Conservation (phyloP, 2,113 vertebrate genomes). For the Ageneiosus marmoratus region DNA sequence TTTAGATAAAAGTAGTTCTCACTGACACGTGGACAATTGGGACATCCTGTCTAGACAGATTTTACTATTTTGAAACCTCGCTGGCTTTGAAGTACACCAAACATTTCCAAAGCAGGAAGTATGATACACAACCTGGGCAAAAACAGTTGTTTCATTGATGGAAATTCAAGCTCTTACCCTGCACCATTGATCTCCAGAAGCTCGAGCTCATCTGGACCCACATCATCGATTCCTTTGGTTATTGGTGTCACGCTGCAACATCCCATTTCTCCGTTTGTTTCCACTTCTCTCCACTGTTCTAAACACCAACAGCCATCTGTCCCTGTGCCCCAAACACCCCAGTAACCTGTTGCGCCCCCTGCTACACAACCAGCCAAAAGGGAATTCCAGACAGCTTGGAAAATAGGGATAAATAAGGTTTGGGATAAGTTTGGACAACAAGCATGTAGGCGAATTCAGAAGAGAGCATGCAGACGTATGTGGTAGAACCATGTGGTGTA, state of each 20-base stretch:
- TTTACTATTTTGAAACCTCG: neutral
- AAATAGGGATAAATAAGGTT: neutral
- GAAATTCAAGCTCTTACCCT: conserved; percentile 69
- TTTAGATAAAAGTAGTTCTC: neutral
- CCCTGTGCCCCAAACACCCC: conserved; percentile 56
- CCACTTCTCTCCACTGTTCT: conserved; percentile 26
- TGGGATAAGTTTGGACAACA: neutral
- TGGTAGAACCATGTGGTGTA: conserved; percentile 26
- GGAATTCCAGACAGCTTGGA: neutral
- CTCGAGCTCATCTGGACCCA: conserved; percentile 78
- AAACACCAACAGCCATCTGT: conserved; percentile 71
- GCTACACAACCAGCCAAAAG: conserved; percentile 33
- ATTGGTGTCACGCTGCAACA: conserved; percentile 80
- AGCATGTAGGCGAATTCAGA: conserved; percentile 6
- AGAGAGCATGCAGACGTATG: neutral
- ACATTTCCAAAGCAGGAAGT: conserved; percentile 32
- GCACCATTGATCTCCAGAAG: conserved; percentile 70
- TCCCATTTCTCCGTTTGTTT: conserved; percentile 67
- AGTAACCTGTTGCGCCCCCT: conserved; percentile 51
- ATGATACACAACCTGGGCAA: neutral
- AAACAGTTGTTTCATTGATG: neutral
- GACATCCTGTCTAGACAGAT: neutral
- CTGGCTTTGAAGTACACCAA: neutral
- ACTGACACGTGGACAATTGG: neutral
- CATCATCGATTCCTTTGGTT: conserved; percentile 70